A percentile compares a stretch with the other conserved stretches of the same genome.
Conservation (phyloP, 2,113 vertebrate species). For the Sphaerodactylus townsendi region DNA sequence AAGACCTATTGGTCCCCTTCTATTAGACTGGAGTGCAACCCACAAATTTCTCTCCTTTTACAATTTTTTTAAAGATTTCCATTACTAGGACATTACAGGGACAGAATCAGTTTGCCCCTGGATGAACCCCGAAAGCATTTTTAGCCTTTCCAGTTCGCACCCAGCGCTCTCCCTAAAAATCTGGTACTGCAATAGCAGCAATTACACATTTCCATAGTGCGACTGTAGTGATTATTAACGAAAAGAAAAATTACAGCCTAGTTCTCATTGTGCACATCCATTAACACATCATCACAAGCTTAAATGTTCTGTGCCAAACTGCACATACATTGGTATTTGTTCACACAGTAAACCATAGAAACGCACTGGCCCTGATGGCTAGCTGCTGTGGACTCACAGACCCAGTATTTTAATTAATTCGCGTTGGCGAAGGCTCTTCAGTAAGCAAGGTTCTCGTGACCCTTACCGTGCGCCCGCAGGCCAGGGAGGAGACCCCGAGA, state of each 20-base stretch:
- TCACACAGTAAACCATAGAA: slow-evolving; percentile 75
- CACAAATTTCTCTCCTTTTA: neutral
- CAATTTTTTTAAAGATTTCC: too few relatives aligned
- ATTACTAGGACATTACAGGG: accelerated
- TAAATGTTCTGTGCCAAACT: slow-evolving; percentile 60
- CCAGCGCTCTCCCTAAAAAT: neutral
- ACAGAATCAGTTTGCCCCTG: neutral
- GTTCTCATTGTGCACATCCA: slow-evolving; percentile 8
- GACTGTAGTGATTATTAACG: slow-evolving; percentile 14
- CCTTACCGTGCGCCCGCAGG: slow-evolving; percentile 87
- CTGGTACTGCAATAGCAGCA: neutral
- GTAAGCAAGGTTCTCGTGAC: slow-evolving; percentile 74
- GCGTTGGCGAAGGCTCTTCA: slow-evolving; percentile 65
- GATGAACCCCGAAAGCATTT: neutral
- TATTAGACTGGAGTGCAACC: neutral
- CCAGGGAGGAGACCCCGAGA: slow-evolving; percentile 85
- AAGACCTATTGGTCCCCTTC: neutral
- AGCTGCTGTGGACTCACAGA: slow-evolving; percentile 41
- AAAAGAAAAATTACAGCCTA: neutral
- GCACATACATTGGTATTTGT: slow-evolving; percentile 65
- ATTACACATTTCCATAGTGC: neutral
- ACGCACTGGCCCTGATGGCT: slow-evolving; percentile 75
- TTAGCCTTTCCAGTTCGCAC: neutral
- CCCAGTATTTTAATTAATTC: slow-evolving; percentile 48
- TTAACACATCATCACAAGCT: slow-evolving; percentile 1